Percentiles rank a stretch among this genome's conserved stretches.
Evolutionary conservation across 2,888 invertebrate species (phyloP).

Genomic region (Epirrita christyi): DNA sequence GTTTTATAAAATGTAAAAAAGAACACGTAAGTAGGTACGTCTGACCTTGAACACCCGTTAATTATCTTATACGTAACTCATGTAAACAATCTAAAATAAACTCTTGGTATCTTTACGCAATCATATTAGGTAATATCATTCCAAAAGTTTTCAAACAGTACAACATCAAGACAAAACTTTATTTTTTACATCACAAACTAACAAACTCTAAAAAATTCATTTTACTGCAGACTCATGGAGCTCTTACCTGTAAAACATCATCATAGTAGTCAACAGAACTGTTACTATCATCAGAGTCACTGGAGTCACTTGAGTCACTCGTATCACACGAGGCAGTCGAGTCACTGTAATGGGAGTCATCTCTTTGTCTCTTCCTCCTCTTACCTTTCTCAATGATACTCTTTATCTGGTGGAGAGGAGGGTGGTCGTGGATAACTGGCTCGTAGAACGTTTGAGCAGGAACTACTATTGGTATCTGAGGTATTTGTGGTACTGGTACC

Average conservation of each 20-base stretch:
- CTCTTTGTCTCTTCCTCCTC: conserved; percentile 21
- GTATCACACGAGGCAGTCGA: conserved; percentile 23
- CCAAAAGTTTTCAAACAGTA: too few relatives aligned
- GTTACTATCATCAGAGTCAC: conserved; percentile 25
- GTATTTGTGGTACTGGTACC: conserved; percentile 15
- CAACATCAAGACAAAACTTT: too few relatives aligned
- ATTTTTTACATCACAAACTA: too few relatives aligned
- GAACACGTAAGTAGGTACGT: too few relatives aligned
- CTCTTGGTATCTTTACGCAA: too few relatives aligned
- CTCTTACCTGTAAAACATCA: conserved; percentile 30
- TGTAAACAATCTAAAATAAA: too few relatives aligned
- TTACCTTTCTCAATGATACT: conserved; percentile 47
- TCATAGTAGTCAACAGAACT: conserved; percentile 41
- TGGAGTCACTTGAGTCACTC: conserved; percentile 25
- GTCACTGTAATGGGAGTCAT: conserved; percentile 23
- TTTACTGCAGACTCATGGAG: too few relatives aligned
- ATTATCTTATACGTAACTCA: too few relatives aligned
- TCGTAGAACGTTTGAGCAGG: conserved; percentile 61
- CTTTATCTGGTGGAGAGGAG: conserved; percentile 55
- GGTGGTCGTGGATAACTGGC: conserved; percentile 68
- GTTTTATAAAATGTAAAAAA: too few relatives aligned
- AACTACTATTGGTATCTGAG: conserved; percentile 50
- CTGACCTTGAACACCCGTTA: too few relatives aligned
- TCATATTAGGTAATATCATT: too few relatives aligned
- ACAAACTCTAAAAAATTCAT: too few relatives aligned